Base-by-base conservation (phyloP, 1,140 invertebrate genomes). In the Eufriesea mexicana region DNA sequence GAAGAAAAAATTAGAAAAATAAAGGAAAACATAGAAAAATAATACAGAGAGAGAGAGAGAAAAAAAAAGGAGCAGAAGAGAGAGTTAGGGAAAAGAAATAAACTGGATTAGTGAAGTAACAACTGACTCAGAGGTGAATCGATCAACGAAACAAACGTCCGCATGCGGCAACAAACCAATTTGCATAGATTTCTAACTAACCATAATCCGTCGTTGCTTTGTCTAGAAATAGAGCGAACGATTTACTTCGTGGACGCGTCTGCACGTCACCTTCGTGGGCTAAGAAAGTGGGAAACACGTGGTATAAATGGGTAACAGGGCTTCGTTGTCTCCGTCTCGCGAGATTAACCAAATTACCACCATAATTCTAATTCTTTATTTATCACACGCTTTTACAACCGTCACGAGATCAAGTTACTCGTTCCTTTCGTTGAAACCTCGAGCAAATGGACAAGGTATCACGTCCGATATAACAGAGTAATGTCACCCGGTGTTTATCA, bases 181-280 rank as follows among this genome's bases (percentile, higher is more conserved):
- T 86, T 87, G 87, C 89, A 89, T 84, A 91, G 86, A 90, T 86
- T 90, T 90, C 86, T 90, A 91, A 93, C 93, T 94, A 92, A 93
- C 93, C 93, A 93, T 93, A 91, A 90, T 93, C 91, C 92, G 91
- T 83, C 91, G 91, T 90, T 92, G 92, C 85, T 90, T 92, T 89
- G 89, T 91, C 92, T 93, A 93, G 90, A 93, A 92, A 92, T 87
- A 90, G 86, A 93, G 84, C 80, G 87, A 89, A 91, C 76, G 84
- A 86, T 92, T 91, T 91, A 92, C 87, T 90, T 71, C 54, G 45
- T 86, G 78, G 25, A 76, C 71, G 71, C 45, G 51, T 86, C 62
- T 59, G 64, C 45, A 77, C 79, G 54, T 76, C 79, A 35, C 28
- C 49, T 74, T 74, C 59, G 25, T 51, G 64, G 74, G 66, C 78